Evolutionary conservation across 2,888 invertebrate species (phyloP).

Genomic region (Rhagophthalmus giganteus): DNA sequence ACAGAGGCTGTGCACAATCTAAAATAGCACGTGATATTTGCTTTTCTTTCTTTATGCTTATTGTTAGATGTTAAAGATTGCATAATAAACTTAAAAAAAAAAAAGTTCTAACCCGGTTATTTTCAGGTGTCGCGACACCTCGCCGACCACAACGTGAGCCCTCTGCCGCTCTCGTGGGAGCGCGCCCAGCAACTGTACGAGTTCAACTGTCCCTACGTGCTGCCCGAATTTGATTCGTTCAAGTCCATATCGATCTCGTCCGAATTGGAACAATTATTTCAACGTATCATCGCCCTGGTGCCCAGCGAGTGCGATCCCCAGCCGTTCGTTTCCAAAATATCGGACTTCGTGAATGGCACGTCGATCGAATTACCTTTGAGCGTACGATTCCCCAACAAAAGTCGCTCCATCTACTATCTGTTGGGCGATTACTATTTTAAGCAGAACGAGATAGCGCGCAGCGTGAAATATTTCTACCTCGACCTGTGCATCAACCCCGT

Average conservation of each 20-base stretch:
- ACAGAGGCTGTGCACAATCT: too few relatives aligned
- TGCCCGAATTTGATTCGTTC: slow-evolving; percentile 82
- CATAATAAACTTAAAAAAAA: too few relatives aligned
- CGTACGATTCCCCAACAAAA: slow-evolving; percentile 50
- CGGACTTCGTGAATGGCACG: slow-evolving; percentile 69
- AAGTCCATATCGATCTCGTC: slow-evolving; percentile 75
- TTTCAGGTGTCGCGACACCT: slow-evolving; percentile 62
- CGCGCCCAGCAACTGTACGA: slow-evolving; percentile 76
- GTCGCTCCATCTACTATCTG: slow-evolving; percentile 81
- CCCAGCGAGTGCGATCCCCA: slow-evolving; percentile 71
- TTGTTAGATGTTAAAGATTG: too few relatives aligned
- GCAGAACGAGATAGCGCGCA: slow-evolving; percentile 70
- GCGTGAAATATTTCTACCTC: slow-evolving; percentile 78
- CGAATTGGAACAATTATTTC: slow-evolving; percentile 76
- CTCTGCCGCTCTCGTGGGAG: slow-evolving; percentile 72
- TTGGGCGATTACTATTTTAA: slow-evolving; percentile 93
- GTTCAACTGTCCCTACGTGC: slow-evolving; percentile 74
- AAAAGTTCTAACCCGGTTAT: too few relatives aligned
- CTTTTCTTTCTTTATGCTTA: too few relatives aligned
- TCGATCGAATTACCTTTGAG: slow-evolving; percentile 54
- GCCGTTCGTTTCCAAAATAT: slow-evolving; percentile 64
- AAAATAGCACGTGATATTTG: too few relatives aligned
- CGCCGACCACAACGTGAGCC: slow-evolving; percentile 74
- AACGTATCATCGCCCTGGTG: slow-evolving; percentile 69
- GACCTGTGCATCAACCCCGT: slow-evolving; percentile 81